Evolutionary conservation across 2,113 vertebrate species (phyloP).

Genomic region (Seriola dumerili): DNA sequence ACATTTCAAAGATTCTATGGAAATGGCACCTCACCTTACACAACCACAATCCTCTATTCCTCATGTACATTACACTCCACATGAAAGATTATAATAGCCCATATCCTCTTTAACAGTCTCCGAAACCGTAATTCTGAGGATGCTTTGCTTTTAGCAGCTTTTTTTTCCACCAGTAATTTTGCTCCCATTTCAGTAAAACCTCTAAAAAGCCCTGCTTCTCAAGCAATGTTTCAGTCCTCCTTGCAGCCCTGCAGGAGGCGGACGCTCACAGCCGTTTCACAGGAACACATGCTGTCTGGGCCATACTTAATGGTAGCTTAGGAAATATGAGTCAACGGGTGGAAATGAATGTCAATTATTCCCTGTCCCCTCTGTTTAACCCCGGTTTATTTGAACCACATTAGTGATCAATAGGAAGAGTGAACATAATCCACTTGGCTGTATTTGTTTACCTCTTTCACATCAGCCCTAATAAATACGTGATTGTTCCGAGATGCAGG

Average conservation of each 20-base stretch:
- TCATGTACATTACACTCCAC: not conserved
- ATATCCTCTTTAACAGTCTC: conserved; percentile 4
- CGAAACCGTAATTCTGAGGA: not conserved
- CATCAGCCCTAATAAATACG: conserved; percentile 42
- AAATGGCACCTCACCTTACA: not conserved
- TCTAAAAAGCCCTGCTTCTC: conserved; percentile 13
- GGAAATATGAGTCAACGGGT: conserved; percentile 21
- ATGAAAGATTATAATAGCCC: not conserved
- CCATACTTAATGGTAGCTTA: not conserved
- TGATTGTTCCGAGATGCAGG: conserved; percentile 3
- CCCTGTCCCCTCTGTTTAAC: conserved; percentile 29
- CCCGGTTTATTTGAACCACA: conserved; percentile 6
- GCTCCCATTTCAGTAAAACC: not conserved
- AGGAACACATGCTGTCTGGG: not conserved
- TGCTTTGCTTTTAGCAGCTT: not conserved
- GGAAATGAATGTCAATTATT: conserved; percentile 36
- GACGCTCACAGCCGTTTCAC: not conserved
- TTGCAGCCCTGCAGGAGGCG: not conserved
- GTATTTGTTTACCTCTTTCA: conserved; percentile 50
- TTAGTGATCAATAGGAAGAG: conserved; percentile 21
- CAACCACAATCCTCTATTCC: not conserved
- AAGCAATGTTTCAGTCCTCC: conserved; percentile 4
- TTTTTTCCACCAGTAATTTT: conserved; percentile 7
- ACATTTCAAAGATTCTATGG: not conserved
- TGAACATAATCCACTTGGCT: conserved; percentile 22